These are phyloP conservation scores for Falco columbarius DNA, from an alignment of 2,797 vertebrate genomes.

Conservation along the genomic window DNA sequence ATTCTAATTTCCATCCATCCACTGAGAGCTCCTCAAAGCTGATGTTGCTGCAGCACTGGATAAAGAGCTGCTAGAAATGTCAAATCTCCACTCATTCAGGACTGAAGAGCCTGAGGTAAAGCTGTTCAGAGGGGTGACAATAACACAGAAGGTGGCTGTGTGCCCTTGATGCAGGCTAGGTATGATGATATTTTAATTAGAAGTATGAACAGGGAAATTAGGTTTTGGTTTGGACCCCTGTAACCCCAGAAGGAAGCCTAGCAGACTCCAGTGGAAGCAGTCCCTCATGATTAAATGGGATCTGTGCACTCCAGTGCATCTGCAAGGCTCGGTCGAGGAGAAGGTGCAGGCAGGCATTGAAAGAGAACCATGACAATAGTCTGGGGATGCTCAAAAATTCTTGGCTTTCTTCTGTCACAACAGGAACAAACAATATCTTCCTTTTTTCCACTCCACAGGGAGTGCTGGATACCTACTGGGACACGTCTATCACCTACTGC, in stretches of 20 bases:
- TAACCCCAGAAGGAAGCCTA: not conserved
- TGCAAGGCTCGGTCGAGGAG: not conserved
- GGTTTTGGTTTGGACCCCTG: not conserved
- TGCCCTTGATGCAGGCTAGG: not conserved
- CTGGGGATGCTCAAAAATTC: not conserved
- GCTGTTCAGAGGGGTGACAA: not conserved
- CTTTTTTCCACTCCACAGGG: not conserved
- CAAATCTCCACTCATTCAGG: not conserved
- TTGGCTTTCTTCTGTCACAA: not conserved
- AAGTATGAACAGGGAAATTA: not conserved
- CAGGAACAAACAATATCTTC: not conserved
- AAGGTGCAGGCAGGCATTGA: not conserved
- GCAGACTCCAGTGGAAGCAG: not conserved
- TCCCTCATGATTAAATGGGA: not conserved
- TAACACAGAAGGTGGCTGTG: not conserved
- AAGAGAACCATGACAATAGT: not conserved
- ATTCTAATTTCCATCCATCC: not conserved
- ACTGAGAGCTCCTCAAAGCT: not conserved
- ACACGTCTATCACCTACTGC: not conserved
- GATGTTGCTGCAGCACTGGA: not conserved
- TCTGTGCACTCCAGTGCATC: not conserved
- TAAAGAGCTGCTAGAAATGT: not conserved
- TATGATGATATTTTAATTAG: not conserved
- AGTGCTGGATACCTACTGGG: not conserved
- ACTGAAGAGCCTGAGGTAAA: not conserved